Base-by-base conservation (phyloP, 1,140 invertebrate genomes). In the Nasonia vitripennis region DNA sequence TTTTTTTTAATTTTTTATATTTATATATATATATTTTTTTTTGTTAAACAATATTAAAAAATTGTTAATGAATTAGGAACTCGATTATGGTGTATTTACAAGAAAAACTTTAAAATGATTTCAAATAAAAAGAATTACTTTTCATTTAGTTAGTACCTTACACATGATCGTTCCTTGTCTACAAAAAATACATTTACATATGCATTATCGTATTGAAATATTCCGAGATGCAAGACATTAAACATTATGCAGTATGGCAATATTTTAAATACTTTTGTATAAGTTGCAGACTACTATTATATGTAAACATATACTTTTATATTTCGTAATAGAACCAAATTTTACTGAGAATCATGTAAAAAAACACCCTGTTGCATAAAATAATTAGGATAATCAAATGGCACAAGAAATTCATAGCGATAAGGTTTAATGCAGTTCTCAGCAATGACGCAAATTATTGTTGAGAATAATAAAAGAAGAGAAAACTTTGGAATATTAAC, bases 121-220 rank as follows among this genome's bases (percentile, higher is more conserved):
- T 86, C 34, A 17, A 74, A 79, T 71, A 51, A 48, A 86, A 77
- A 86, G 68, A 12, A 83, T 68, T 27, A 48, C 70, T 83, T 67
- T 81, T 75, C 9, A 73, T 78, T 78, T 45, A 82, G 11, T 79
- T 73, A 75, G 41, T 74, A 83, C 48, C 45, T 68, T 55, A 81
- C 14, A 86, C 41, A 73, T 81, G 78, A 86, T 79, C 75, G 70
- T 79, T 75, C 77, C 80, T 48, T 83, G 70, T 51, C 68, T 79
- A 83, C 74, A 83, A 86, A 79, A 86, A 62, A 83, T 86, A 77
- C 68, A 83, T 83, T 81, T 77, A 83, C 27, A 78, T 74, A 68
- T 86, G 62, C 68, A 80, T 73, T 48, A 79, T 34, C 23, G 67
- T 83, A 71, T 10, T 79, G 9, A 86, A 83, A 82, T 86, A 79